Conservation (phyloP, 2,797 vertebrate genomes). For the Sitta carolinensis region DNA sequence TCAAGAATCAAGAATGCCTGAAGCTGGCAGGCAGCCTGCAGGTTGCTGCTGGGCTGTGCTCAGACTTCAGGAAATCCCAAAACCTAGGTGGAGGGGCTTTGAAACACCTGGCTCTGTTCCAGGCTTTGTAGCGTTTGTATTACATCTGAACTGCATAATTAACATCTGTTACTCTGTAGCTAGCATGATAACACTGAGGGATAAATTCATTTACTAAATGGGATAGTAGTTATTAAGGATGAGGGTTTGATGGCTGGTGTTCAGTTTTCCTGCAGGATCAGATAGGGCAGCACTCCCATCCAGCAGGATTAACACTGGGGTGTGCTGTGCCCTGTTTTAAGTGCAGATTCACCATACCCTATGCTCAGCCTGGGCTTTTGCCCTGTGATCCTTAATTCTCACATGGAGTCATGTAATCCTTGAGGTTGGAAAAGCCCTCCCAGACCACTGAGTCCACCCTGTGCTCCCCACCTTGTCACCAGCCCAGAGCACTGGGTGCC, state of each 20-base stretch:
- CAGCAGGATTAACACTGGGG: background rate
- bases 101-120: background rate
- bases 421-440: background rate
- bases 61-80: background rate
- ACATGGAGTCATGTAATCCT: accelerated
- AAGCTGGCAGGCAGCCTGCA: background rate
- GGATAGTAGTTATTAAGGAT: background rate
- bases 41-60: background rate
- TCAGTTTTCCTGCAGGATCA: background rate
- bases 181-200: background rate
- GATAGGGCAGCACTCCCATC: background rate
- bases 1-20: background rate
- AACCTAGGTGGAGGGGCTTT: background rate
- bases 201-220: background rate
- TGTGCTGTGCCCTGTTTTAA: background rate
- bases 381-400: too few species aligned
- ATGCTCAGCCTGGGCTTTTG: background rate
- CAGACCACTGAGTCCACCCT: accelerated
- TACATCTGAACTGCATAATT: background rate
- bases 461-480: background rate
- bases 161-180: background rate
- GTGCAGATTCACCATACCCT: background rate
- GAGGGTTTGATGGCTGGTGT: background rate
- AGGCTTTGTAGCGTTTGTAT: background rate
- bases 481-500: background rate